Evolutionary conservation across 1,140 invertebrate species (phyloP).

Genomic region (Tetraneura akinire): DNA sequence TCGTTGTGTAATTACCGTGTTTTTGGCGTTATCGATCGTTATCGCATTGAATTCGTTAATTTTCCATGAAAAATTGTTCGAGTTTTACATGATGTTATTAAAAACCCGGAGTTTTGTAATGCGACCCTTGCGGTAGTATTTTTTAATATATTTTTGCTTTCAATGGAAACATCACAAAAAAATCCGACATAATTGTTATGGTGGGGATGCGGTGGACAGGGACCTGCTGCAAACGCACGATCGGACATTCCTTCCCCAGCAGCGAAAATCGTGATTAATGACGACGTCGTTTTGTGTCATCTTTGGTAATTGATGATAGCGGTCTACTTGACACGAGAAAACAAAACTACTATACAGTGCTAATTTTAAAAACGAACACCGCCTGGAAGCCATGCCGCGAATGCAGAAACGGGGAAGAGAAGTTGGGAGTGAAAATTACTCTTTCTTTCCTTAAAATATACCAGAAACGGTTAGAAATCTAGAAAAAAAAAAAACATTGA

Average conservation of each 20-base stretch:
- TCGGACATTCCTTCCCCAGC: conserved; percentile 35
- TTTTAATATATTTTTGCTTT: no score
- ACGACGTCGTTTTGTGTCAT: conserved; percentile 46
- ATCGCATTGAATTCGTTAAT: conserved; percentile 12
- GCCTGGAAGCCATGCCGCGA: neutral
- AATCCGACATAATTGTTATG: neutral
- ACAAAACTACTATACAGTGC: conserved; percentile 48
- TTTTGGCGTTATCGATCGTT: neutral
- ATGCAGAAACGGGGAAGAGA: neutral
- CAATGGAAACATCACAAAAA: conserved; percentile 40
- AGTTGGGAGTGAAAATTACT: conserved; percentile 16
- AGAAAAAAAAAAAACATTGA: conserved; percentile 9
- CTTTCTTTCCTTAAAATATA: conserved; percentile 32
- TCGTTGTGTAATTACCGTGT: no score
- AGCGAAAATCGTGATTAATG: conserved; percentile 47
- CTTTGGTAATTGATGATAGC: conserved; percentile 50
- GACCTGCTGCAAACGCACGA: conserved; percentile 9
- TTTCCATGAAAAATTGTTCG: conserved; percentile 6
- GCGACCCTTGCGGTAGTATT: neutral
- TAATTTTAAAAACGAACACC: conserved; percentile 49
- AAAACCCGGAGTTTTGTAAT: conserved; percentile 34
- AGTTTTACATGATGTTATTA: conserved; percentile 34
- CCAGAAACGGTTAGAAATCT: neutral
- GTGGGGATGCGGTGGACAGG: neutral
- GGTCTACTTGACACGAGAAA: conserved; percentile 46